phyloP scores from a whole-genome alignment of 2,113 vertebrate species.

The Shinisaurus crocodilurus region DNA sequence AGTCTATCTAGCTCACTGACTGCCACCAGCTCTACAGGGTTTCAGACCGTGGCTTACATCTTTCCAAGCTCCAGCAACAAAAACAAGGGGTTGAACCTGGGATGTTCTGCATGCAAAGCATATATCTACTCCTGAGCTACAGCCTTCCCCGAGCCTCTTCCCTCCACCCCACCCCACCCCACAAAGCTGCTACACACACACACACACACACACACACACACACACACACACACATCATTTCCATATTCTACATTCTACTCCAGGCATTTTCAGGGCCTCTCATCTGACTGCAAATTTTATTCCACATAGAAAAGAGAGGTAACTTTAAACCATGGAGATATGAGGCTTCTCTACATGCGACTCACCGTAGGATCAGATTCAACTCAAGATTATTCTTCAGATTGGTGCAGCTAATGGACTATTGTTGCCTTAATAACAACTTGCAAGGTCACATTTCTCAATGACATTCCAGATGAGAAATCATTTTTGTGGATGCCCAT shows the following conservation, averaged over 20 bases:
- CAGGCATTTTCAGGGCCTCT: neutral
- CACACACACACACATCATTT: too few relatives aligned
- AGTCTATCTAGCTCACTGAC: neutral
- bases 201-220: neutral
- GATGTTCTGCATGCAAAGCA: neutral
- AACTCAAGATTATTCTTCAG: neutral
- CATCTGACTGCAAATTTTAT: neutral
- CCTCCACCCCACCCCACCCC: too few relatives aligned
- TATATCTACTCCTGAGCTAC: neutral
- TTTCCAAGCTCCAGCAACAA: neutral
- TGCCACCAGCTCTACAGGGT: neutral
- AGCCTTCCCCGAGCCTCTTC: neutral
- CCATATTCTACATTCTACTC: neutral
- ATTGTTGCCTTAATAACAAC: neutral
- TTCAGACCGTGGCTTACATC: neutral
- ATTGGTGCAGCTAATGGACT: neutral
- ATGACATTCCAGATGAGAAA: slow-evolving; percentile 32
- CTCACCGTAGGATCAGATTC: neutral
- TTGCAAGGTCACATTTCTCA: slow-evolving; percentile 8
- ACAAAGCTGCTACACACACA: neutral
- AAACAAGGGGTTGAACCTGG: neutral
- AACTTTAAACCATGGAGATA: neutral
- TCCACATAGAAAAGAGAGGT: neutral
- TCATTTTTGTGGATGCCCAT: neutral
- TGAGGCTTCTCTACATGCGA: neutral